A percentile compares a stretch with the other conserved stretches of the same genome.
These are phyloP conservation scores for Passer domesticus DNA, from an alignment of 2,113 vertebrate species.

Conservation along the genomic window DNA sequence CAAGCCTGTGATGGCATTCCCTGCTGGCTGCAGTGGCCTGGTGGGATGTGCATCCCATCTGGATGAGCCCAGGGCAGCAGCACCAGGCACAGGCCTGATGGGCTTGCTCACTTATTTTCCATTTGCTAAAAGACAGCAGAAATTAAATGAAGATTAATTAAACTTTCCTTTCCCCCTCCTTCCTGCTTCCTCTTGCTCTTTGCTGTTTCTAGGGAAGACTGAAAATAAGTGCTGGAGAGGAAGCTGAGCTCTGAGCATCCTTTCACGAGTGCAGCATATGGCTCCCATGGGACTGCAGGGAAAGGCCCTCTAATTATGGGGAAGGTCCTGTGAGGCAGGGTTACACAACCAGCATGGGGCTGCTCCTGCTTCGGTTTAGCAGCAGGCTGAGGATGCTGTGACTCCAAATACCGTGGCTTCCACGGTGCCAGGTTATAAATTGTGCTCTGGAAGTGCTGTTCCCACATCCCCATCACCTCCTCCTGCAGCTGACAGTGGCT, in stretches of 20 bases:
- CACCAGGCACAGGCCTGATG: neutral
- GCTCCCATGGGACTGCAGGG: neutral
- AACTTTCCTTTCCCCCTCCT: rapidly evolving
- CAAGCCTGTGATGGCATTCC: neutral
- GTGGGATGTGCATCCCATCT: neutral
- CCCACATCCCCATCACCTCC: neutral
- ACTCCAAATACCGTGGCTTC: neutral
- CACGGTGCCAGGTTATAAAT: rapidly evolving
- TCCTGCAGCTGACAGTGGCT: neutral
- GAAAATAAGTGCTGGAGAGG: neutral
- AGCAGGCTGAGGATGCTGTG: neutral
- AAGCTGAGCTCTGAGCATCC: neutral
- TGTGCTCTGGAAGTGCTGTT: neutral
- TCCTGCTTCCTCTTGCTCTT: neutral
- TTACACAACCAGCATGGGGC: neutral
- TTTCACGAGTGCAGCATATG: neutral
- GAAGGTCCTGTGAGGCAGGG: neutral
- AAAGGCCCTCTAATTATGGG: conserved; percentile 3
- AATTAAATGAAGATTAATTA: conserved; percentile 54
- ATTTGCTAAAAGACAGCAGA: neutral
- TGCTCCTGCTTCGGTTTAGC: neutral
- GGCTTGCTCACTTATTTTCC: neutral
- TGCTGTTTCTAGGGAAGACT: conserved; percentile 12
- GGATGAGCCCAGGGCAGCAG: neutral
- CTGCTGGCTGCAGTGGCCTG: neutral